These are phyloP conservation scores for Piezodorus guildinii DNA, from an alignment of 1,140 invertebrate genomes.

Conservation along the genomic window DNA sequence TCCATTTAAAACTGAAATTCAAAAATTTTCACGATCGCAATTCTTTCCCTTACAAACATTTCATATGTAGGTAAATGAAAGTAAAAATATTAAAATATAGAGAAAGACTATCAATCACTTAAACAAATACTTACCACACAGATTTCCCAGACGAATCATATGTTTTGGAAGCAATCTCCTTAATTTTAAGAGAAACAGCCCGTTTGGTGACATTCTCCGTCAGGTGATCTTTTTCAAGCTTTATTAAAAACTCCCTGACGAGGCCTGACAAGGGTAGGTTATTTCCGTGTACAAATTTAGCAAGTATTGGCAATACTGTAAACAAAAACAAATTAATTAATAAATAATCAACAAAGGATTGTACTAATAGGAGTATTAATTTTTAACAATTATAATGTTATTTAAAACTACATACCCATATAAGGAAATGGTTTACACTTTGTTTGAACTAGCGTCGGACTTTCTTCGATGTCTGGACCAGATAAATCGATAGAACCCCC, in stretches of 20 bases:
- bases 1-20: too few species aligned
- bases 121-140: slow-evolving; percentile 7
- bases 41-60: too few species aligned
- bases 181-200: slow-evolving; percentile 14
- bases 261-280: not conserved
- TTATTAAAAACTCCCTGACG: slow-evolving; percentile 14
- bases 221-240: slow-evolving; percentile 8
- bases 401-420: not conserved
- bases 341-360: not conserved
- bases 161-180: slow-evolving; percentile 16
- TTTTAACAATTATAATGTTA: too few species aligned
- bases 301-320: slow-evolving; percentile 10
- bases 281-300: slow-evolving; percentile 19
- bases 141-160: slow-evolving; percentile 5
- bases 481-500: slow-evolving; percentile 8
- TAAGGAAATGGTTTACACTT: not conserved
- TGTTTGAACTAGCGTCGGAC: not conserved
- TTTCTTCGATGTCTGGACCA: not conserved
- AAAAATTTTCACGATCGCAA: too few species aligned
- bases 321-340: not conserved
- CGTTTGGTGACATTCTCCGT: slow-evolving; percentile 10
- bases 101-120: not conserved
- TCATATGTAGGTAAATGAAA: too few species aligned
- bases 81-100: too few species aligned
- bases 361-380: not conserved